These are phyloP conservation scores for Watsonalla binaria DNA, from an alignment of 2,888 invertebrate genomes.

Conservation along the genomic window DNA sequence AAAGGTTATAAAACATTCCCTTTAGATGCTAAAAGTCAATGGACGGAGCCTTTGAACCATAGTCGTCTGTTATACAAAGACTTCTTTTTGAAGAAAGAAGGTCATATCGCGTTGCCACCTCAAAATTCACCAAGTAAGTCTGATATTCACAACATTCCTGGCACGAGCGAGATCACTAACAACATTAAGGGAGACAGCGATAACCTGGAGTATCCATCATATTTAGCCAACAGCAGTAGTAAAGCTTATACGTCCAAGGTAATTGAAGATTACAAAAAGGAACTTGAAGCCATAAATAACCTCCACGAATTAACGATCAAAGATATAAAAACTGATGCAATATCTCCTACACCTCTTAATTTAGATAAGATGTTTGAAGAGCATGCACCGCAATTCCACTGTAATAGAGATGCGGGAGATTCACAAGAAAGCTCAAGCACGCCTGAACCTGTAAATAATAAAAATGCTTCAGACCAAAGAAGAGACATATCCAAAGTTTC, in stretches of 20 bases:
- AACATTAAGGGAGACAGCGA: conserved; percentile 28
- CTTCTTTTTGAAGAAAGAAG: conserved; percentile 67
- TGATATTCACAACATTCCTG: conserved; percentile 23
- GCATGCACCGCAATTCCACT: conserved; percentile 35
- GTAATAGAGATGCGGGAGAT: conserved; percentile 33
- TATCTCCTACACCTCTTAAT: conserved; percentile 65
- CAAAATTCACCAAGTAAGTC: conserved; percentile 57
- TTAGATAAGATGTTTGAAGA: conserved; percentile 69
- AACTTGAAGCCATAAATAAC: conserved; percentile 70
- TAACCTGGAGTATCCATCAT: conserved; percentile 60
- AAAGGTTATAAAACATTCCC: conserved; percentile 43
- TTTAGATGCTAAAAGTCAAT: conserved; percentile 39
- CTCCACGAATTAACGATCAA: conserved; percentile 69
- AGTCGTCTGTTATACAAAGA: conserved; percentile 70
- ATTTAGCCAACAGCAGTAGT: conserved; percentile 63
- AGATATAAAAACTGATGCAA: conserved; percentile 66
- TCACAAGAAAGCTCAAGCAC: conserved; percentile 26
- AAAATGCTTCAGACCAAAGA: conserved; percentile 41
- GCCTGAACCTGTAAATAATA: conserved; percentile 29
- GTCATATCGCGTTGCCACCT: conserved; percentile 55
- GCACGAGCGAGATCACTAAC: conserved; percentile 27
- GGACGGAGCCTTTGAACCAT: conserved; percentile 62
- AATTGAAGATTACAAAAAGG: conserved; percentile 74
- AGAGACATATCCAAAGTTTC: conserved; percentile 61
- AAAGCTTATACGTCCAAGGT: conserved; percentile 75